Percentiles rank a stretch among this genome's conserved stretches.
Conservation (phyloP, 35 echinoderm and acorn worm genomes). For the Ptychodera flava region DNA sequence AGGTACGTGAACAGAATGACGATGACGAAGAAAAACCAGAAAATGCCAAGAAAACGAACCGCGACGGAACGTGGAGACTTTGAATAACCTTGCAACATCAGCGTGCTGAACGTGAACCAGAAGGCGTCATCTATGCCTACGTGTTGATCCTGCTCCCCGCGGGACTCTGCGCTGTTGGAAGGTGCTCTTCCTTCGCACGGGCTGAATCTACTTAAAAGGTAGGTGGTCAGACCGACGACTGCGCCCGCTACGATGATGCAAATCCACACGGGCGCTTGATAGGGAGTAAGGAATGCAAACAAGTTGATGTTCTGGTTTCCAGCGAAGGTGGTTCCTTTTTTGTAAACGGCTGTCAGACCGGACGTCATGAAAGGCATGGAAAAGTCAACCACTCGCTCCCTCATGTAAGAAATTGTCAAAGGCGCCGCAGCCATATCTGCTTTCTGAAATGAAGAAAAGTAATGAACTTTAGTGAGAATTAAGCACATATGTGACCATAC, state of each 20-base stretch:
- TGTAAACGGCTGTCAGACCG: slow-evolving; percentile 42
- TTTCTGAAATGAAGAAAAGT: too few species aligned
- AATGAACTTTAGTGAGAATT: too few species aligned
- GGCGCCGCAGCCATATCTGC: slow-evolving; percentile 63
- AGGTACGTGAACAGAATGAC: slow-evolving; percentile 54
- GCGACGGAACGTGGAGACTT: slow-evolving; percentile 84
- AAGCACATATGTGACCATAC: too few species aligned
- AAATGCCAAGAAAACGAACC: slow-evolving; percentile 66
- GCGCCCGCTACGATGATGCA: slow-evolving; percentile 87
- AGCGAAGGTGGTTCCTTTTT: too few species aligned
- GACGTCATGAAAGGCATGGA: slow-evolving; percentile 49
- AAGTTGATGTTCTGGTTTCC: slow-evolving; percentile 82
- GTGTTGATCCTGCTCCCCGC: slow-evolving; percentile 33
- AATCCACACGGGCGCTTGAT: slow-evolving; percentile 87
- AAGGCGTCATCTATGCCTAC: slow-evolving; percentile 41
- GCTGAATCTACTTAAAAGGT: slow-evolving; percentile 41
- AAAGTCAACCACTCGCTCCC: slow-evolving; percentile 40
- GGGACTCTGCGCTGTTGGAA: slow-evolving; percentile 20
- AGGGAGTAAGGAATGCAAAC: slow-evolving; percentile 83
- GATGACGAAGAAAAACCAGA: slow-evolving; percentile 66
- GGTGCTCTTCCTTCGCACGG: slow-evolving; percentile 53
- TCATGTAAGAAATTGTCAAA: slow-evolving; percentile 24
- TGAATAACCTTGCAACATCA: slow-evolving; percentile 64
- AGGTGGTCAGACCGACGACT: slow-evolving; percentile 19
- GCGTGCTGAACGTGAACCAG: slow-evolving; percentile 53